Conservation (phyloP, 2,113 vertebrate species). For the Drymodes brunneopygia region DNA sequence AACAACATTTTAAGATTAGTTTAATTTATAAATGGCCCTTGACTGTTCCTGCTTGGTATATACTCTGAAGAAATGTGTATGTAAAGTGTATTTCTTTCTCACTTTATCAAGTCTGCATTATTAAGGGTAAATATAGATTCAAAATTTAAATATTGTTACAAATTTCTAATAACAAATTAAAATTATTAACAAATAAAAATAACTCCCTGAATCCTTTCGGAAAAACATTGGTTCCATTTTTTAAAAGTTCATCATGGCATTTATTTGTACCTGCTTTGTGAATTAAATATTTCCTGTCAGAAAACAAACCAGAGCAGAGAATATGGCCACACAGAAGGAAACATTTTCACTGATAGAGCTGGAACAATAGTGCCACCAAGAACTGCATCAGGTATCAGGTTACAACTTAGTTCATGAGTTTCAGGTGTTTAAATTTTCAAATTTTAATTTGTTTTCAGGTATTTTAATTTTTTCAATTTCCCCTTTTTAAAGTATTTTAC, state of each 20-base stretch:
- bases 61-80: neutral
- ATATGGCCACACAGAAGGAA: neutral
- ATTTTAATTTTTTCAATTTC: neutral
- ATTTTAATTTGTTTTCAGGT: slow-evolving; percentile 7
- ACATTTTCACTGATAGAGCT: neutral
- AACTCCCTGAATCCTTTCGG: neutral
- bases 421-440: neutral
- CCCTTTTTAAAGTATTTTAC: slow-evolving; percentile 13
- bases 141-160: neutral
- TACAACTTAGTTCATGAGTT: neutral
- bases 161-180: neutral
- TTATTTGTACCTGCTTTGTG: neutral
- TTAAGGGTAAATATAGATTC: neutral
- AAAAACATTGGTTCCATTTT: neutral
- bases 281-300: neutral
- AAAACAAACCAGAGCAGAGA: neutral
- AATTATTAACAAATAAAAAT: neutral
- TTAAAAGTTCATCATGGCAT: neutral
- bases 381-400: neutral
- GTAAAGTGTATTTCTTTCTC: neutral
- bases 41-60: neutral
- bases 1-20: neutral
- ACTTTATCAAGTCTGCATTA: neutral
- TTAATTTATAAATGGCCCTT: neutral
- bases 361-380: neutral